A percentile compares a stretch with the other conserved stretches of the same genome.
phyloP scores from a whole-genome alignment of 2,797 vertebrate genomes.

The Myotis planiceps region DNA sequence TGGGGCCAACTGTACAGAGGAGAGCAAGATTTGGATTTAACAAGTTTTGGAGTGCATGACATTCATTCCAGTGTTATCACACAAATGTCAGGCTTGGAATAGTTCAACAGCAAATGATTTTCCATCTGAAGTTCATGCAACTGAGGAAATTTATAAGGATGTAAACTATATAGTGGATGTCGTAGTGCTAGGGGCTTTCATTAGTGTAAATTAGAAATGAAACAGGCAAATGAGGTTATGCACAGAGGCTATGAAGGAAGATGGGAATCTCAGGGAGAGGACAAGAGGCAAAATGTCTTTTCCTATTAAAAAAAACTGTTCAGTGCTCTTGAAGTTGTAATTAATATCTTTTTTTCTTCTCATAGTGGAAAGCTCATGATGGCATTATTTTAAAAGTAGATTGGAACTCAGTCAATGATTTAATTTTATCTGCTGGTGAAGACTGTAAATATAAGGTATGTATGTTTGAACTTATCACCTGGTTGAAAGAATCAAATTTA shows the following conservation, averaged over 20 bases:
- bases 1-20: background rate
- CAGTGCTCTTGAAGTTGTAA: background rate
- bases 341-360: slow-evolving; percentile 49
- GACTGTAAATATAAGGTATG: slow-evolving; percentile 98
- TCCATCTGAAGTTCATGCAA: slow-evolving; percentile 92
- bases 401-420: slow-evolving; percentile 97
- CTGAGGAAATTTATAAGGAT: slow-evolving; percentile 90
- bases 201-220: slow-evolving; percentile 1
- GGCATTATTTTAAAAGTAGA: slow-evolving; percentile 96
- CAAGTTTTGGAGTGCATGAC: background rate
- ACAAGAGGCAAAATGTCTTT: background rate
- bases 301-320: background rate
- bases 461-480: background rate
- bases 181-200: slow-evolving; percentile 44
- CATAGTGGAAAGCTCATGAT: slow-evolving; percentile 98
- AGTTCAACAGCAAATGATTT: slow-evolving; percentile 93
- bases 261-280: background rate
- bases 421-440: slow-evolving; percentile 96
- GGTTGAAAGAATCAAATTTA: slow-evolving; percentile 13
- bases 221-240: background rate
- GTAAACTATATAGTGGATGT: slow-evolving; percentile 87
- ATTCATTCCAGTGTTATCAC: slow-evolving; percentile 94
- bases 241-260: background rate
- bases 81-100: slow-evolving; percentile 92
- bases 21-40: slow-evolving; percentile 19